Percentiles rank a stretch among this genome's conserved stretches.
phyloP scores from a whole-genome alignment of 2,888 invertebrate species.

The Caenorhabditis macrosperma region DNA sequence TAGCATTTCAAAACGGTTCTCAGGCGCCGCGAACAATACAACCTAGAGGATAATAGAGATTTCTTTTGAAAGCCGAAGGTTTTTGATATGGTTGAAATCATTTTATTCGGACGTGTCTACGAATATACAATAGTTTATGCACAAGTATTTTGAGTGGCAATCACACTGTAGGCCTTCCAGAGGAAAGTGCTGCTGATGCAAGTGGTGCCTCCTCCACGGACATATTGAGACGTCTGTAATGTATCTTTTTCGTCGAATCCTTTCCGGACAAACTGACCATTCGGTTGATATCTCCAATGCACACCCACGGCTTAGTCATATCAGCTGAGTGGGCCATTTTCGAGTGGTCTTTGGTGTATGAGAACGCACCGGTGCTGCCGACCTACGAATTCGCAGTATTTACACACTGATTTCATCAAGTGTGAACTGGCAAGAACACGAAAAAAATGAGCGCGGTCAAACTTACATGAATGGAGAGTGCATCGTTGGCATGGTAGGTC shows the following conservation, averaged over 20 bases:
- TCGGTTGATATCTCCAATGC: slow-evolving; percentile 94
- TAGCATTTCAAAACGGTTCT: slow-evolving; percentile 39
- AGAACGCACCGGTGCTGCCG: slow-evolving; percentile 64
- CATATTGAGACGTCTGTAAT: slow-evolving; percentile 86
- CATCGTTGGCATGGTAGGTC: slow-evolving; percentile 69
- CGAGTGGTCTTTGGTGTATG: slow-evolving; percentile 86
- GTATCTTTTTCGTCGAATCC: slow-evolving; percentile 3
- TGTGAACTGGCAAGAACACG: slow-evolving; percentile 32
- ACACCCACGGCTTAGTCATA: slow-evolving; percentile 85
- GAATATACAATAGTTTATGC: slow-evolving; percentile 8
- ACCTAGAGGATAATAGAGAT: not conserved
- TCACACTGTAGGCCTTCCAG: slow-evolving; percentile 85
- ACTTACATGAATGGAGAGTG: slow-evolving; percentile 49
- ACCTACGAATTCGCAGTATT: slow-evolving; percentile 51
- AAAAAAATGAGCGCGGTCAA: not conserved
- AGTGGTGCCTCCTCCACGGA: slow-evolving; percentile 90
- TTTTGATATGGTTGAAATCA: too few relatives aligned
- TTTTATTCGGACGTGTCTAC: too few relatives aligned
- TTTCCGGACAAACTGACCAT: slow-evolving; percentile 85
- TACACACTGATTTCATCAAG: slow-evolving; percentile 35
- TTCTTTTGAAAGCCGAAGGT: not conserved
- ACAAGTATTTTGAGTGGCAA: slow-evolving; percentile 64
- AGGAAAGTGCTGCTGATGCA: slow-evolving; percentile 86
- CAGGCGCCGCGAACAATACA: not conserved
- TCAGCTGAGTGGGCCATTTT: slow-evolving; percentile 87